Base-by-base conservation (phyloP, 2,888 invertebrate species). In the Sturmia bella region DNA sequence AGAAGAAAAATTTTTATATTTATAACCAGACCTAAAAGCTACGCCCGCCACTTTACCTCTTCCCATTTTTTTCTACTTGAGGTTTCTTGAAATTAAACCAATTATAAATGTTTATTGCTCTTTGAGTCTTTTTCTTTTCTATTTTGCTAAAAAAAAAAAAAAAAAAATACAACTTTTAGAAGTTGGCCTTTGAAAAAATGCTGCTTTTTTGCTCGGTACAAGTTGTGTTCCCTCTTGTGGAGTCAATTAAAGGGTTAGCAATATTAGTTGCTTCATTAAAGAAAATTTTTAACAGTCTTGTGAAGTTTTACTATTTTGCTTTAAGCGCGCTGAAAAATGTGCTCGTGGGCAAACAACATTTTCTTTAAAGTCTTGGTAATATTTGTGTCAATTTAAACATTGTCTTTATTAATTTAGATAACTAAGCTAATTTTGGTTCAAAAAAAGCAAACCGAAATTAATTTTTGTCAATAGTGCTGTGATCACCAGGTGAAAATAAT, bases 211-310 rank as follows among this genome's bases (percentile, higher is more conserved):
- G 56, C 48, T 52, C 48, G 79, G 69, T 72, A 56, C 63, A 69
- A 48, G 21, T 79, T 83, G 70, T 59, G 73, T 77, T 43, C 27
- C 41, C 21, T 64, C 9, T 64, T 74, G 57, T 50, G 43, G 37
- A 43, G 52, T 57, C 43, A 41, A 70, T 74, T 74, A 78, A 43
- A 57, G 66, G 61, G n/a, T 15, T 64, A 32, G 59, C 37, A 54
- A 69, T 78, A 82, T 82, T 78, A 78, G 74, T 56, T 45, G 63
- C 48, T 74, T 69, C 52, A 61, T 68, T 64, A 80, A 54, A n/a
- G 4, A 50, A 56, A 37, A 37, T 68, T 72, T 57, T 56, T 50
- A 50, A 41, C 63, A 54, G n/a, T n/a, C 63, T 63, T 66, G 56
- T 43, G n/a, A 15, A 24, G 12, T 76, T 15, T 15, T 37, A 13